A percentile compares a stretch with the other conserved stretches of the same genome.
These are phyloP conservation scores for Eucidaris tribuloides DNA, from an alignment of 35 echinoderm and acorn worm genomes.

Conservation along the genomic window DNA sequence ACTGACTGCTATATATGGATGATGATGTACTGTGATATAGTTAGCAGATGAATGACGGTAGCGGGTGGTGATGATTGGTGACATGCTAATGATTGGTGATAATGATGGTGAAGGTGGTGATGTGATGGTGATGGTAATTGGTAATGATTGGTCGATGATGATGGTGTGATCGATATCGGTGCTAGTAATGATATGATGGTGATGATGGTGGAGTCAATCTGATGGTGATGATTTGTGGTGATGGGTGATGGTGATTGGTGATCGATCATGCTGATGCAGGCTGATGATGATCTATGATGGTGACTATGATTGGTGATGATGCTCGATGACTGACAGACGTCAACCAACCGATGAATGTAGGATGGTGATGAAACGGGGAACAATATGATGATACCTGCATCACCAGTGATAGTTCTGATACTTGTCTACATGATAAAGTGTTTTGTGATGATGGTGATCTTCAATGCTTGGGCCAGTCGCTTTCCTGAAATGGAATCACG, in stretches of 20 bases:
- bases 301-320: conserved; percentile 1
- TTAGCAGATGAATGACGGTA: neutral
- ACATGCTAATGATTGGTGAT: neutral
- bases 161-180: neutral
- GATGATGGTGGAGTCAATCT: neutral
- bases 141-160: neutral
- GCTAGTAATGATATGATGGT: neutral
- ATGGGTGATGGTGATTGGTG: no score
- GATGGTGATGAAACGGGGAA: no score
- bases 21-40: neutral
- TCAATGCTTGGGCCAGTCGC: no score
- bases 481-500: no score
- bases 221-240: no score
- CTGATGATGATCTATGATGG: no score
- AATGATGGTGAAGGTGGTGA: conserved; percentile 1
- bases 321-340: neutral
- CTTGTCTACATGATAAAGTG: neutral
- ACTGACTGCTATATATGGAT: neutral
- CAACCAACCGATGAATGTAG: neutral
- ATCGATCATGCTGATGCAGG: no score
- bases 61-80: neutral
- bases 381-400: no score
- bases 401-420: no score
- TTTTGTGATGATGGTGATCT: neutral
- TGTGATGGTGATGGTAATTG: neutral